Percentiles rank a stretch among this genome's conserved stretches.
Evolutionary conservation across 2,797 vertebrate genomes (phyloP).

Genomic region (Chiroxiphia lanceolata): DNA sequence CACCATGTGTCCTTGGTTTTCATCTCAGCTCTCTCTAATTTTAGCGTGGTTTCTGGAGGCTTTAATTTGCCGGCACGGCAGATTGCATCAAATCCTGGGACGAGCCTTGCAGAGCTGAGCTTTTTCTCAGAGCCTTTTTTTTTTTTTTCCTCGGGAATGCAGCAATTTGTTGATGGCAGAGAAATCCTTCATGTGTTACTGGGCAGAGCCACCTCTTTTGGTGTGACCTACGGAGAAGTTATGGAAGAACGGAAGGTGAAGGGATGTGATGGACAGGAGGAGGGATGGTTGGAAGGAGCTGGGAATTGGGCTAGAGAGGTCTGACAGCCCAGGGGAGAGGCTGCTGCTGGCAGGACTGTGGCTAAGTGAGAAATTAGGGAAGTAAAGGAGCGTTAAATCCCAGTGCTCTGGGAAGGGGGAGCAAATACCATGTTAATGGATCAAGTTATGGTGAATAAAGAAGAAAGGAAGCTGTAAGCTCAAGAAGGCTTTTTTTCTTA

Average conservation of each 20-base stretch:
- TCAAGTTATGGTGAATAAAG: background rate
- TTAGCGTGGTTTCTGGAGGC: slow-evolving; percentile 50
- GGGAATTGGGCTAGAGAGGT: background rate
- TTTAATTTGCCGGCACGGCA: slow-evolving; percentile 18
- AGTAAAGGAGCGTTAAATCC: background rate
- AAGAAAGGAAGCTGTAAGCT: background rate
- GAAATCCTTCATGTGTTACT: background rate
- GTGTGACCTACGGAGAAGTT: background rate
- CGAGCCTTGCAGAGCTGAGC: background rate
- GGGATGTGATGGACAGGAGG: background rate
- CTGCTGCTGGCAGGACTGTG: background rate
- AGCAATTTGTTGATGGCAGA: slow-evolving; percentile 9
- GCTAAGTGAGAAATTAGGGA: background rate
- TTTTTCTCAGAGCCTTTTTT: background rate
- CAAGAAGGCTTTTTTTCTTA: background rate
- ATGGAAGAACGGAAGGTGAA: background rate
- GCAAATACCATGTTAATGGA: background rate
- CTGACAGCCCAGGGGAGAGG: background rate
- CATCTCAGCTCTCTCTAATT: slow-evolving; percentile 52
- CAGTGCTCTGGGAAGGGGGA: background rate
- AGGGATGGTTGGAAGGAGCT: background rate
- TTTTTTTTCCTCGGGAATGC: background rate
- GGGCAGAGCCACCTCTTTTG: background rate
- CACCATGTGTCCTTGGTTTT: slow-evolving; percentile 32
- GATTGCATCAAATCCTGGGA: slow-evolving; percentile 48